Base-by-base conservation (phyloP, 1,140 invertebrate genomes). In the Halictus rubicundus region DNA sequence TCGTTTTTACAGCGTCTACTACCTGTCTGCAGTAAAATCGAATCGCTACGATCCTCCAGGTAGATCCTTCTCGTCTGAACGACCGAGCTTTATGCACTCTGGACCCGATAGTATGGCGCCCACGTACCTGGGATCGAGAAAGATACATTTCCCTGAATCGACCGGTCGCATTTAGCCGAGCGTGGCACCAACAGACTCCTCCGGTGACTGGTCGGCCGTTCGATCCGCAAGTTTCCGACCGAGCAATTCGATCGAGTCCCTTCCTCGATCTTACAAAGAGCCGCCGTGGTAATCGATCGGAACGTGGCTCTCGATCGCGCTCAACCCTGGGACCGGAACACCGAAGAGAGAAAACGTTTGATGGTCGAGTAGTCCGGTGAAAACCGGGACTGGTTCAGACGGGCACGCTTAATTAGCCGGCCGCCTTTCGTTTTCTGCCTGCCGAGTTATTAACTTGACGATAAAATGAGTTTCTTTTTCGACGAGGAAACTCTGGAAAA, bases 281-380 rank as follows among this genome's bases (percentile, higher is more conserved):
- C 84, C 81, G 32, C 32, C 54, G 52, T 32, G 84, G 78, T 72
- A 84, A 86, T 84, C 82, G 85, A 84, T 84, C 74, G 84, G 81
- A 87, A 87, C 85, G 81, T 68, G 73, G 32, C 65, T 63, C 63
- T 77, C 68, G 65, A 68, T 85, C 63, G 76, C 63, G n/a, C 64
- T 59, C 84, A 83, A 86, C 82, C 86, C 84, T 87, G 84, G 32
- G 86, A 86, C 78, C 81, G 85, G 78, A 87, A 86, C 77, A 83
- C 21, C 21, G 21, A 21, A n/a, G 74, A 78, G 74, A 78, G 84
- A 82, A 85, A 87, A 86, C 79, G 82, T 77, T 82, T 71, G 78
- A 80, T 69, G 77, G 78, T 74, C 78, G 82, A 86, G 77, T 85
- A 73, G 61, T 42, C 42, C 74, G 83, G 85, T 75, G 85, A 87